Conservation (phyloP, 2,113 vertebrate genomes). For the Pitta sordida region DNA sequence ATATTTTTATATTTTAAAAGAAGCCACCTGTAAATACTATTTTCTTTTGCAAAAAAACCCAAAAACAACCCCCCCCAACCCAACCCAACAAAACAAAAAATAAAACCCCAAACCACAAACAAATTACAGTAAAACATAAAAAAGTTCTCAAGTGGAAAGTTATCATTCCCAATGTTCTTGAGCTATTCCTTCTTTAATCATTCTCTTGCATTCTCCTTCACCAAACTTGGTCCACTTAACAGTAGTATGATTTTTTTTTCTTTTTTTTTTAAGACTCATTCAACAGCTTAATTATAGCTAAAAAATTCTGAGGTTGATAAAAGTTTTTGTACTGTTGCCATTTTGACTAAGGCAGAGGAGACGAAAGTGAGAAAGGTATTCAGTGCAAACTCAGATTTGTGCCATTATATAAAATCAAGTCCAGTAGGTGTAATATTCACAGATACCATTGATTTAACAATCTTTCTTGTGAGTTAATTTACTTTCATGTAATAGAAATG, state of each 20-base stretch:
- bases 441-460: conserved; percentile 54
- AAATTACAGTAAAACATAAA: conserved; percentile 92
- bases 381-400: conserved; percentile 87
- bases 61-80: too few species aligned
- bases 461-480: conserved; percentile 52
- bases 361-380: conserved; percentile 76
- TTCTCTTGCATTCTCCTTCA: conserved; percentile 74
- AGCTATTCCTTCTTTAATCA: conserved; percentile 78
- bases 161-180: conserved; percentile 77
- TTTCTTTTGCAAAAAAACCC: conserved; percentile 82
- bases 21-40: conserved; percentile 94
- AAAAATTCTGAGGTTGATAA: conserved; percentile 86
- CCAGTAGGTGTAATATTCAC: conserved; percentile 71
- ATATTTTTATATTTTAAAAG: conserved; percentile 90
- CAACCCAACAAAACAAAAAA: conserved; percentile 50
- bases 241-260: conserved; percentile 75
- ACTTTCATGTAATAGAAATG: conserved; percentile 62
- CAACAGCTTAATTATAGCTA: conserved; percentile 85
- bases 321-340: conserved; percentile 81
- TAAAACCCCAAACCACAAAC: conserved; percentile 59
- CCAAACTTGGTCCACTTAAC: conserved; percentile 86
- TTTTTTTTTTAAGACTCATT: conserved; percentile 83
- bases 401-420: conserved; percentile 75
- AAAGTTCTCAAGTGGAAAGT: conserved; percentile 92
- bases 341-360: conserved; percentile 82